Evolutionary conservation across 2,113 vertebrate genomes (phyloP), one percentile per base, ranked within the genome.

Genomic region (Thryonomys swinderianus): DNA sequence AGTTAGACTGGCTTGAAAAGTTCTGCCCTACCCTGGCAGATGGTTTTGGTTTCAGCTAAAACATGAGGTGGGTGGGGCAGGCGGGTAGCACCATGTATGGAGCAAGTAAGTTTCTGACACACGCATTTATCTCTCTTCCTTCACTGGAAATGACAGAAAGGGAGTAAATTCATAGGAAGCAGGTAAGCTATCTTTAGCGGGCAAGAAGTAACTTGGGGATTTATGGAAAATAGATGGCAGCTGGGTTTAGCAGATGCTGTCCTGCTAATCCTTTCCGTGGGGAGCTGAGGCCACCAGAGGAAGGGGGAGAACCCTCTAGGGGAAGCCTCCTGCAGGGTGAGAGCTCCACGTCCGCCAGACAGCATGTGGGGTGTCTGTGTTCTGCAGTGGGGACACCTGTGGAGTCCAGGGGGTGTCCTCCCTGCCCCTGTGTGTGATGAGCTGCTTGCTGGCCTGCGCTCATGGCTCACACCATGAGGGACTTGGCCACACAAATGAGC

Each of bases 131-230:
- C 40, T 74, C 59, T 88, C 51, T 59, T 42, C 48, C 37, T 81
- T 94, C 40, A 34, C 3, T 14, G 85, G 61, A 94, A 89, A 61
- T 91, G 55, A 69, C 9, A 82, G 37, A 64, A 69, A 85, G n/a
- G 17, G 40, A 53, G 30, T 78, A 73, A n/a, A 57, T 30, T 42
- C 18, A 1, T 64, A 57, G 42, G 42, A 82, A 86, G 48, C 14
- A 71, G 88, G 45, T 73, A 88, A 66, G 6, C 2, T 62, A 53
- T 69, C 25, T 11, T 91, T 74, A 80, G 34, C 62, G 71, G 59
- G 48, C 40, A 45, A 80, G 78, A 89, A 85, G 23, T 90, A 34
- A 51, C 34, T 8, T 34, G 69, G 61, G 4, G n/a, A 6, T 91
- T 91, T 93, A 48, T 78, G 78, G 55, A 59, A 69, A 85, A 6